These are phyloP conservation scores for Byasa hedistus DNA, from an alignment of 2,888 invertebrate species.

Conservation along the genomic window DNA sequence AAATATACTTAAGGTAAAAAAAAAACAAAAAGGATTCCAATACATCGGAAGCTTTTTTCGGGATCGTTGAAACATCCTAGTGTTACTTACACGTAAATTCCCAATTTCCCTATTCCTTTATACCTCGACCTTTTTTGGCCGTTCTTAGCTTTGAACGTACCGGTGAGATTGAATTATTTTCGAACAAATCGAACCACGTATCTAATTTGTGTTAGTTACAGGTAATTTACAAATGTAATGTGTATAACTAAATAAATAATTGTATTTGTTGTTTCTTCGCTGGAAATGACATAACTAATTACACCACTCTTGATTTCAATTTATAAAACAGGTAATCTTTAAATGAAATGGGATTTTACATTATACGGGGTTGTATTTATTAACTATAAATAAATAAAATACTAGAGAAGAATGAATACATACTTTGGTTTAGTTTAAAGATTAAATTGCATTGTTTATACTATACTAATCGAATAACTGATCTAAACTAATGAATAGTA, in stretches of 20 bases:
- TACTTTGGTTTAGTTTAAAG: background rate
- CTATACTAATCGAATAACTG: background rate
- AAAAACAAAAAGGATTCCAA: background rate
- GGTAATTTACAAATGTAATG: constrained; percentile 22
- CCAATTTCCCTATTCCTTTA: constrained; percentile 26
- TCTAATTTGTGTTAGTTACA: constrained; percentile 11
- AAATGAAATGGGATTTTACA: no score
- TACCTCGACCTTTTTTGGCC: constrained; percentile 27
- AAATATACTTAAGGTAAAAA: background rate
- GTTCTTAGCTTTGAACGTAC: constrained; percentile 15
- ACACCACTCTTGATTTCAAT: no score
- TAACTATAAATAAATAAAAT: no score
- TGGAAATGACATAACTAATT: no score
- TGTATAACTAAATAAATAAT: constrained; percentile 15
- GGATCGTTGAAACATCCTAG: constrained; percentile 3
- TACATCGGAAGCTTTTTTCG: constrained; percentile 10
- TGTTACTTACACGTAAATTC: constrained; percentile 26
- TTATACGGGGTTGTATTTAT: no score
- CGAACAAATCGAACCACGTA: constrained; percentile 25
- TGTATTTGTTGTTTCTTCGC: background rate
- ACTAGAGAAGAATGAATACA: no score
- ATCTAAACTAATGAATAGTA: background rate
- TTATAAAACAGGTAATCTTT: no score
- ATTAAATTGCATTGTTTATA: background rate
- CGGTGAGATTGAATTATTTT: constrained; percentile 32